phyloP scores from a whole-genome alignment of 2,113 vertebrate genomes.

The Poeciliopsis turrubarensis region DNA sequence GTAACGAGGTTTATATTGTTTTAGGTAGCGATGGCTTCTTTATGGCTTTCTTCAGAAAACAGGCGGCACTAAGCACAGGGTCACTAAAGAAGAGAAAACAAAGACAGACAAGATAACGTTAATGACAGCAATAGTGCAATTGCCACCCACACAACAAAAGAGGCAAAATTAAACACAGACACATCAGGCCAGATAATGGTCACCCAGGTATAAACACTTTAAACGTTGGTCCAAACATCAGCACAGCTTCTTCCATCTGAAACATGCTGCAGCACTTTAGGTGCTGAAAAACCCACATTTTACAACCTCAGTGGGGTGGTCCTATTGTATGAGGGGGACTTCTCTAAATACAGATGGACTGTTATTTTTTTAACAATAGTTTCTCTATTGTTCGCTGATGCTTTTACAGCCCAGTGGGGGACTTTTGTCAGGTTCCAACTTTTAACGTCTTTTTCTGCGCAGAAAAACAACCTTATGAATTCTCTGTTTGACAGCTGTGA shows the following conservation, averaged over 20 bases:
- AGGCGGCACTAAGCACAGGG: too few relatives aligned
- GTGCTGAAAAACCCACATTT: background rate
- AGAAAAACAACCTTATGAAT: constrained; percentile 28
- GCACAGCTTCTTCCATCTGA: background rate
- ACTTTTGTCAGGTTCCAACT: constrained; percentile 15
- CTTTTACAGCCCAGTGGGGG: constrained; percentile 10
- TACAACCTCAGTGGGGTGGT: background rate
- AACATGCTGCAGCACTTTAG: background rate
- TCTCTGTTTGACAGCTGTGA: background rate
- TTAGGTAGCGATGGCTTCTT: background rate
- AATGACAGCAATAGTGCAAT: too few relatives aligned
- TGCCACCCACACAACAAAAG: too few relatives aligned
- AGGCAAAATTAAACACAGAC: too few relatives aligned
- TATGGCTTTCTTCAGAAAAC: background rate
- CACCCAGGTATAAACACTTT: background rate
- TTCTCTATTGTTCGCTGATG: constrained; percentile 11
- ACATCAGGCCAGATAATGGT: too few relatives aligned
- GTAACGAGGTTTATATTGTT: background rate
- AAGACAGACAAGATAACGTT: background rate
- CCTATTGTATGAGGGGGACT: background rate
- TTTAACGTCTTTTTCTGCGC: constrained; percentile 3
- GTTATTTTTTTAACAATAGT: background rate
- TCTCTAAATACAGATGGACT: background rate
- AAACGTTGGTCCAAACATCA: background rate
- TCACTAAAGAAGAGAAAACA: background rate